Evolutionary conservation across 35 echinoderm and acorn worm genomes (phyloP), one percentile per base, ranked within the genome.

Genomic region (Heliocidaris erythrogramma): DNA sequence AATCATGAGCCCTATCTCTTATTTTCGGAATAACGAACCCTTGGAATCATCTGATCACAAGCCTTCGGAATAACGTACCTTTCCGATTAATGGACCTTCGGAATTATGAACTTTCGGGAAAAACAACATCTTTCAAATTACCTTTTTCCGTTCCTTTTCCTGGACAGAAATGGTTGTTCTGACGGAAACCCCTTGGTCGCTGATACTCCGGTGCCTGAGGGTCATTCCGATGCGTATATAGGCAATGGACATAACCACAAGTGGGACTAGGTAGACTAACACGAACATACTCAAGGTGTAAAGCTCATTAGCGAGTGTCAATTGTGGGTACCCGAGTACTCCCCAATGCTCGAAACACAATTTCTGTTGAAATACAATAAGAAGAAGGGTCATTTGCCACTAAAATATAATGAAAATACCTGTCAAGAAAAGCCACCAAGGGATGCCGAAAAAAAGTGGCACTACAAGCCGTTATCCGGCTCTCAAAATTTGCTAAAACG

Each of bases 61-160:
- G 3, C 35, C 35, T 42, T 42, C 35, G 35, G 35, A 42, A 42
- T 42, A 42, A 42, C 35, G 35, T 42, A 42, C 35, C 35, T 42
- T 42, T 42, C 35, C 35, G 35, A 42, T 42, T 42, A 42, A 42
- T 42, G 35, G 35, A 42, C 35, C 35, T 42, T 42, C 35, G 35
- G 35, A 42, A 42, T 42, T 42, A 42, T 3, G 35, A 42, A 42
- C 35, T 3, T 42, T 42, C 35, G 35, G 0, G 35, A 42, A 42
- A 42, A 42, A 1, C 35, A 42, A 42, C 35, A 42, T 42, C 35
- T 42, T 42, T 42, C n/a, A 18, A 84, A 84, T 60, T 95, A 99
- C 98, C 96, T 99, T 99, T 86, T 96, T 31, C 95, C 96, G 97
- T 2, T 94, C 90, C 91, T 94, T 94, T 27, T 99, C 98, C 92